Evolutionary conservation across 2,113 vertebrate species (phyloP), one percentile per base, ranked within the genome.

Genomic region (Atrichornis clamosus): DNA sequence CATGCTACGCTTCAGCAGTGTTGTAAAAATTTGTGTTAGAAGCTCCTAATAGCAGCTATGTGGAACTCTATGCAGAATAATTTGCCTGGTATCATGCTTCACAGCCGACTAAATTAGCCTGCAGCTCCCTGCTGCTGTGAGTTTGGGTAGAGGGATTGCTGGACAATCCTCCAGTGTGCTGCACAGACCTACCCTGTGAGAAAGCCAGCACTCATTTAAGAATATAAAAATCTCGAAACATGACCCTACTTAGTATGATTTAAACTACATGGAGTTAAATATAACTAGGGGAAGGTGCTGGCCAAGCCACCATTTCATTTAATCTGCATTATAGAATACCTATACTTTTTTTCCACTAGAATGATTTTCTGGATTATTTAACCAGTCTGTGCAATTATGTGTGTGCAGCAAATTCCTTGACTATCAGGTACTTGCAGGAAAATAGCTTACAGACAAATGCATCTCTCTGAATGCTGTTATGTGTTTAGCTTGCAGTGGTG

Each of bases 381-480:
- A 86, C 22, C 7, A 41, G 28, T 42, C 50, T 77, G 23, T 70
- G 39, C 76, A 87, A 56, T 90, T 93, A 63, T 9, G 46, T 73
- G 37, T 73, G 35, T 42, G 49, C 5, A 4, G 42, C 55, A 86
- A 90, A 80, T 95, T 96, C 63, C 73, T 75, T 87, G 69, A 28
- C 91, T 92, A 53, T 95, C 91, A 72, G 73, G 87, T 92, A 27
- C 65, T 27, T 53, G 84, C 91, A 92, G 91, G 64, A 92, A 84
- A 91, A 89, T 28, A 78, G 83, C 80, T 91, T 82, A 60, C n/a
- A 91, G 76, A 91, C 68, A 92, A 88, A 80, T 65, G 11, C 59
- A 72, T 75, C 33, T 86, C 14, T 84, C 80, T 41, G 70, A 64
- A 68, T 41, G 56, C 64, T 78, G 72, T 28, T 87, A 18, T 8